Evolutionary conservation across 2,888 invertebrate species (phyloP), one percentile per base, ranked within the genome.

Genomic region (Megastigmus dorsalis): DNA sequence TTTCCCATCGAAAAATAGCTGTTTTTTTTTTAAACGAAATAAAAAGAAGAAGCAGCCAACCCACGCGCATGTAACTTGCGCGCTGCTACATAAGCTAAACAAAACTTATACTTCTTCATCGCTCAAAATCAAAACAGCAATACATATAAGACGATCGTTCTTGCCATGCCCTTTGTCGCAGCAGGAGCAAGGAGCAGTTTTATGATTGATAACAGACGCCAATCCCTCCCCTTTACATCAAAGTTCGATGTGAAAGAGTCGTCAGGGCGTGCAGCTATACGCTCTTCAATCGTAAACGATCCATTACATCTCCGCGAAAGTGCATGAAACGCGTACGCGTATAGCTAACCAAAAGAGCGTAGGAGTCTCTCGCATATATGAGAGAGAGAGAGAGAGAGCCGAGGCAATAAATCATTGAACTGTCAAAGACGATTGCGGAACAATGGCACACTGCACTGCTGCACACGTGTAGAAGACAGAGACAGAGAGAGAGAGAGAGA

Each of bases 371-470:
- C 36, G 20, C 52, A 2, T 13, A 15, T n/a, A n/a, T n/a, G n/a
- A n/a, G n/a, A n/a, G 30, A 7, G 45, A 28, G 28, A 48, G 33
- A 23, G 26, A n/a, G 7, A 6, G 28, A 7, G 33, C 5, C 41
- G 13, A 33, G 26, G 20, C 48, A 41, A 73, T 73, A 66, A 66
- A 60, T 66, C 72, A 59, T 45, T 26, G 13, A 20, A 18, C 66
- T 45, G 66, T 67, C 60, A 73, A 73, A 66, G 59, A 30, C 36
- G 36, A n/a, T 9, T 15, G 43, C 62, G 7, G 28, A 48, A 66
- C 65, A 72, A 72, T 52, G 66, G 43, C 33, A 26, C 33, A 1
- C n/a, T n/a, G 7, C 38, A 7, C 36, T 33, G 54, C 13, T 23
- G 4, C 28, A 20, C 26, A 15, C 23, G 26, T 28, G 10, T 45